These are phyloP conservation scores for Drosophila infuscata DNA, from an alignment of 2,888 invertebrate species.

Conservation along the genomic window DNA sequence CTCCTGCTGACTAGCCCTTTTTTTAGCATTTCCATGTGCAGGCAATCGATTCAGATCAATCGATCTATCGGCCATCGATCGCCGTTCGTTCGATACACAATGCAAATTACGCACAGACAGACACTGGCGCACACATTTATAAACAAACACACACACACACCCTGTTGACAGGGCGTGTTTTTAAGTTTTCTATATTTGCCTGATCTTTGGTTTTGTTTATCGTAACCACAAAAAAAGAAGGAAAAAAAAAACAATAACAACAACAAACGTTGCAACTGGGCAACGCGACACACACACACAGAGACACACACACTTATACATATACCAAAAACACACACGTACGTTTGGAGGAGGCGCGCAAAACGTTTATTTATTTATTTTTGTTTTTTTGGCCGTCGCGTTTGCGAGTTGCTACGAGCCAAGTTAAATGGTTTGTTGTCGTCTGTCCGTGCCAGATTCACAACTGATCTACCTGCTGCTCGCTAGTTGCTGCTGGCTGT, in stretches of 20 bases:
- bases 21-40: background rate
- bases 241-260: slow-evolving; percentile 33
- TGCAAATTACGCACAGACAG: slow-evolving; percentile 38
- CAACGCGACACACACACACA: slow-evolving; percentile 42
- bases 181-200: slow-evolving; percentile 28
- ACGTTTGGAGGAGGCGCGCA: slow-evolving; percentile 55
- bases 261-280: slow-evolving; percentile 54
- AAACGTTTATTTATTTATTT: slow-evolving; percentile 43
- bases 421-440: slow-evolving; percentile 75
- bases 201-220: slow-evolving; percentile 36
- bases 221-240: slow-evolving; percentile 33
- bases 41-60: slow-evolving; percentile 24
- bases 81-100: slow-evolving; percentile 36
- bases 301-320: slow-evolving; percentile 23
- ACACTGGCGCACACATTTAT: slow-evolving; percentile 16
- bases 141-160: slow-evolving; percentile 4
- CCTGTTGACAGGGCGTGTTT: slow-evolving; percentile 46
- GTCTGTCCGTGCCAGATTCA: slow-evolving; percentile 84
- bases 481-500: slow-evolving; percentile 59
- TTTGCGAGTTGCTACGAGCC: slow-evolving; percentile 52
- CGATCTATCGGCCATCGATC: slow-evolving; percentile 56
- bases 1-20: slow-evolving; percentile 26
- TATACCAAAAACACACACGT: slow-evolving; percentile 36
- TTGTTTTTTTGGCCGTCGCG: slow-evolving; percentile 30
- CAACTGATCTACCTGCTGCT: slow-evolving; percentile 85